Evolutionary conservation across 2,888 invertebrate species (phyloP), one percentile per base, ranked within the genome.

Genomic region (Leptura quadrifasciata): DNA sequence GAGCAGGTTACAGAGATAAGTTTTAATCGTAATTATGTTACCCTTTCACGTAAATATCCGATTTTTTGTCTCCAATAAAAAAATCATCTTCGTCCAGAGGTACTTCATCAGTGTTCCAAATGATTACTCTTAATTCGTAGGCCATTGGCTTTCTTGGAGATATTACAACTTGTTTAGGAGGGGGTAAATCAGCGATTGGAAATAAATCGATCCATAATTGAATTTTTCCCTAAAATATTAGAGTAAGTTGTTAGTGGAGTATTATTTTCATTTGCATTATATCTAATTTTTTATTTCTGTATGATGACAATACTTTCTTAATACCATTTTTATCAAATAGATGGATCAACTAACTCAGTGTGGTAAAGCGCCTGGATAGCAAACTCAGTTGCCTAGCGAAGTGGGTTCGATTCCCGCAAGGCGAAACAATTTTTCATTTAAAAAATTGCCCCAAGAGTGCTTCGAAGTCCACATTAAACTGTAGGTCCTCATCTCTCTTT

Each of bases 141-240:
- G 90, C 87, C 82, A 91, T 90, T 0, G 95, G 93, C 80, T 93
- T 92, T 27, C 94, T 90, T 0, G 96, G 95, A 5, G 93, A 92
- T 71, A 98, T 95, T 85, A 96, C 94, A 0, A 96, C 91, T 17
- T 94, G 91, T n/a, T 92, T 91, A 0, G 96, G 95, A 15, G 94
- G 90, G 84, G 87, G 87, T 18, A 87, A 79, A 54, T 89, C 90
- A 18, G 91, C 89, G 81, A 91, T 89, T 55, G 94, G 94, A 86
- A 95, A 97, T 87, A 98, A 93, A 87, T 98, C 97, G 15, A 98
- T 90, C 97, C 97, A 98, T 91, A 98, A 91, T 88, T 97, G 96
- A 67, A 98, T 87, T 90, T 96, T 96, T 3, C 98, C 97, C 96
- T 97, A 86, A 8, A 85, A 55, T 69, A 60, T 31, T 31, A 31